phyloP scores from a whole-genome alignment of 2,888 invertebrate genomes.

The Zelleria hepariella region DNA sequence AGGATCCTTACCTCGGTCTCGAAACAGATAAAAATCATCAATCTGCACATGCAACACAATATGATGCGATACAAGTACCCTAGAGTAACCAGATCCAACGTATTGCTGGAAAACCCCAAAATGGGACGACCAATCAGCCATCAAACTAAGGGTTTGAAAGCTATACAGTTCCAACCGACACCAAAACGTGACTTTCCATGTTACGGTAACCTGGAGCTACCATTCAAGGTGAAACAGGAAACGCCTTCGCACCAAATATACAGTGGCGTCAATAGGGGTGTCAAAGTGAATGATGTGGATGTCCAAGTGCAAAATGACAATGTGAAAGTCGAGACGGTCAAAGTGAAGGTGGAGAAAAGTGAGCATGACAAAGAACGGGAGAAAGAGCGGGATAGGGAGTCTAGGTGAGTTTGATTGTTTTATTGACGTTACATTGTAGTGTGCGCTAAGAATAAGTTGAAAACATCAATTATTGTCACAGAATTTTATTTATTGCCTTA shows the following conservation, averaged over 20 bases:
- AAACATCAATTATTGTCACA: too few relatives aligned
- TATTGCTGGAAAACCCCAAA: constrained; percentile 46
- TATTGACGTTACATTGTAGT: background rate
- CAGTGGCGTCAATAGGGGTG: constrained; percentile 34
- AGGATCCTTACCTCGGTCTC: constrained; percentile 57
- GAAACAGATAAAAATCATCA: constrained; percentile 53
- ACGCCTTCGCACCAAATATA: constrained; percentile 35
- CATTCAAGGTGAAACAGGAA: constrained; percentile 57
- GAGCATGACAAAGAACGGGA: constrained; percentile 28
- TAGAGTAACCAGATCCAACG: constrained; percentile 54
- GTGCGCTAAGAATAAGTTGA: constrained; percentile 21
- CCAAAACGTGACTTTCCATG: constrained; percentile 57
- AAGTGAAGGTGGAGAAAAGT: constrained; percentile 15
- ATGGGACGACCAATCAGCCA: constrained; percentile 42
- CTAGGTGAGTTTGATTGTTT: constrained; percentile 17
- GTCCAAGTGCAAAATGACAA: constrained; percentile 26
- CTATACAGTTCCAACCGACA: constrained; percentile 53
- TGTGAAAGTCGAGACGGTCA: constrained; percentile 27
- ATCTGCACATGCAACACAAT: constrained; percentile 48
- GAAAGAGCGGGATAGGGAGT: constrained; percentile 30
- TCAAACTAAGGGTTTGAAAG: constrained; percentile 43
- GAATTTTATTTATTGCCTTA: too few relatives aligned
- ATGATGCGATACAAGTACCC: constrained; percentile 63
- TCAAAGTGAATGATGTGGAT: constrained; percentile 28
- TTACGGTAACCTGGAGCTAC: constrained; percentile 62